Percentiles rank a stretch among this genome's conserved stretches.
phyloP scores from a whole-genome alignment of 2,113 vertebrate species.

The Rattus norvegicus region GRCr8 NC_086037.1:10756501-10757000 shows the following conservation, averaged over 20 bases:
- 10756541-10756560: background rate
- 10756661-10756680: slow-evolving; percentile 11
- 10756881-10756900: background rate
- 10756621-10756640: background rate
- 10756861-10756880: too few relatives aligned
- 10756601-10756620: background rate
- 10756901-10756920: slow-evolving; percentile 58
- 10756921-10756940: slow-evolving; percentile 12
- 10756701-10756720: background rate
- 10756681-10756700: background rate
- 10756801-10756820: slow-evolving; percentile 47
- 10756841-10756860: background rate
- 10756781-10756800: slow-evolving; percentile 47
- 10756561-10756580: background rate
- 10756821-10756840: slow-evolving; percentile 47
- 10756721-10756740: slow-evolving; percentile 4
- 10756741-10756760: background rate
- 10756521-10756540: background rate
- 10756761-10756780: slow-evolving; percentile 11
- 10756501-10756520: background rate
- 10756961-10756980: background rate
- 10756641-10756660: background rate
- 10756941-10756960: slow-evolving; percentile 5
- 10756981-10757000: slow-evolving; percentile 11
- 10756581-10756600: background rate